A percentile compares a stretch with the other conserved stretches of the same genome.
Conservation (phyloP, 2,113 vertebrate species). For the Myocastor coypus region DNA sequence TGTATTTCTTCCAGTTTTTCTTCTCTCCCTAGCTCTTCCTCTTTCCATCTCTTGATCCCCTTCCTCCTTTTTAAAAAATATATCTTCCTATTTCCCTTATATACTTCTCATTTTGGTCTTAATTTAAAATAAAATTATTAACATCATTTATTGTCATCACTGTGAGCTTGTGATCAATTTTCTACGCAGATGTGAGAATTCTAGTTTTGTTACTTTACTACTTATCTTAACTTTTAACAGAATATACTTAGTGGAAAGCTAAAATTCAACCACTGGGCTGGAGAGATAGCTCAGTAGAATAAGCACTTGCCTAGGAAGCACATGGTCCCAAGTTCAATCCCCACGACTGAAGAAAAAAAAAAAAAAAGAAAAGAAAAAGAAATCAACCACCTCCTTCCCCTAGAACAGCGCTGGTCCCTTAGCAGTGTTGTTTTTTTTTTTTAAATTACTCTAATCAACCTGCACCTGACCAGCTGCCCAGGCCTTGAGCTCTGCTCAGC, state of each 20-base stretch:
- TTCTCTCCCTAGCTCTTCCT: background rate
- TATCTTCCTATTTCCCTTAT: background rate
- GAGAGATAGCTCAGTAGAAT: no score
- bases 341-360: no score
- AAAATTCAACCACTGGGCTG: background rate
- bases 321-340: no score
- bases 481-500: background rate
- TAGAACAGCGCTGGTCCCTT: no score
- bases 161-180: background rate
- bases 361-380: no score
- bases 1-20: background rate
- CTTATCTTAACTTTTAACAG: background rate
- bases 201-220: background rate
- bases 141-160: background rate
- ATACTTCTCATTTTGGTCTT: background rate
- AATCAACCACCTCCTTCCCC: background rate
- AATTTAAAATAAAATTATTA: background rate
- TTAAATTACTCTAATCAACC: background rate
- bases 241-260: background rate
- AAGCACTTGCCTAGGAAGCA: no score
- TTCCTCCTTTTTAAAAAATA: background rate
- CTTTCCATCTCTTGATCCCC: background rate
- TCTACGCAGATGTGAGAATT: background rate
- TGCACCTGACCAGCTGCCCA: background rate
- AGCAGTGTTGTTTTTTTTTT: no score